phyloP scores from a whole-genome alignment of 2,113 vertebrate species.

The Thunnus thynnus region DNA sequence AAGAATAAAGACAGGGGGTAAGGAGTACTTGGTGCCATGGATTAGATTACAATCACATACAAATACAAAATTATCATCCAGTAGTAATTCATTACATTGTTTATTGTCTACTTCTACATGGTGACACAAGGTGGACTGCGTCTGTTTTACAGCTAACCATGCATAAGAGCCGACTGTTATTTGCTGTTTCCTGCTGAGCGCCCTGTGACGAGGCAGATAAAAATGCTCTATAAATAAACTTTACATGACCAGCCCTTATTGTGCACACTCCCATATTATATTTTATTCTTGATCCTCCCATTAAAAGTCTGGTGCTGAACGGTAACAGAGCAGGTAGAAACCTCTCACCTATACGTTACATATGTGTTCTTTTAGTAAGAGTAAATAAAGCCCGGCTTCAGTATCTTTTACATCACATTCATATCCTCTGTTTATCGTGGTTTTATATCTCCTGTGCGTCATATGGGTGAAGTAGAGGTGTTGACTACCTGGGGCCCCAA shows the following conservation, averaged over 20 bases:
- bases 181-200: conserved; percentile 34
- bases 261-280: neutral
- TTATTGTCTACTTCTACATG: neutral
- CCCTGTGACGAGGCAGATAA: conserved; percentile 53
- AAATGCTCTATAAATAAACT: conserved; percentile 42
- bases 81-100: too few relatives aligned
- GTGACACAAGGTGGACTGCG: neutral
- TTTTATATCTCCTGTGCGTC: too few relatives aligned
- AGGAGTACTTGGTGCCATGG: too few relatives aligned
- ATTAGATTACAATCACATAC: too few relatives aligned
- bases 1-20: too few relatives aligned
- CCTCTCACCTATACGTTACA: neutral
- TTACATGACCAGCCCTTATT: neutral
- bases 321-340: neutral
- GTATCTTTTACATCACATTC: too few relatives aligned
- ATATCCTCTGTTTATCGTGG: too few relatives aligned
- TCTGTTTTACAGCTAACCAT: neutral
- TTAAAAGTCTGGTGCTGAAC: neutral
- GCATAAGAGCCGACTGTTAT: neutral
- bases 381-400: too few relatives aligned
- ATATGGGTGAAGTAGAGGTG: too few relatives aligned
- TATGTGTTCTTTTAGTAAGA: neutral
- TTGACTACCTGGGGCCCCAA: too few relatives aligned
- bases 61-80: too few relatives aligned
- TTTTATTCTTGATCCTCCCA: neutral